Conservation (phyloP, 2,797 vertebrate genomes). For the Emydoidea blandingii region DNA sequence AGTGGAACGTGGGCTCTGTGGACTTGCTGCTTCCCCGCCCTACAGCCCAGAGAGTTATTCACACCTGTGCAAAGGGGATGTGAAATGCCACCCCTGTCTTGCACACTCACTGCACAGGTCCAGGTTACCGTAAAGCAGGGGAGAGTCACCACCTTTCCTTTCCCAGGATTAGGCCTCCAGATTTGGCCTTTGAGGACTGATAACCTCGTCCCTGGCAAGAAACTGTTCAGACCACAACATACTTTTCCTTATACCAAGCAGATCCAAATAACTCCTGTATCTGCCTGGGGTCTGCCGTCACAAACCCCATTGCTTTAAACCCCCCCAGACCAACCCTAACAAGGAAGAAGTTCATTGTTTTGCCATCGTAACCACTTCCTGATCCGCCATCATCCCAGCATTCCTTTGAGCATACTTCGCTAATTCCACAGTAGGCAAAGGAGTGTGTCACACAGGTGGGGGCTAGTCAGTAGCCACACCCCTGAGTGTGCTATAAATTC, state of each 20-base stretch:
- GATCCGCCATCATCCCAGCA: background rate
- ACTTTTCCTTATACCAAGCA: background rate
- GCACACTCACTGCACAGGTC: rapidly evolving
- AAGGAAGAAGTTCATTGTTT: background rate
- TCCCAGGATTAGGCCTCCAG: background rate
- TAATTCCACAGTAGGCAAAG: background rate
- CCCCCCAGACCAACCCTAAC: rapidly evolving
- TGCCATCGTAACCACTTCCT: background rate
- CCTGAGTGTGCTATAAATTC: background rate
- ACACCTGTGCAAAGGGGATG: rapidly evolving
- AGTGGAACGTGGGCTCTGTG: background rate
- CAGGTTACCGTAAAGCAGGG: background rate
- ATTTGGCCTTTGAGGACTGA: background rate
- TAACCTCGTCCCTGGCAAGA: background rate
- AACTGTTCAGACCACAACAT: background rate
- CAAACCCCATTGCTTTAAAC: rapidly evolving
- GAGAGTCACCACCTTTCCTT: background rate
- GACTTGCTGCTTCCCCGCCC: background rate
- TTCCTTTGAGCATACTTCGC: background rate
- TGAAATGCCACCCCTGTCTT: background rate
- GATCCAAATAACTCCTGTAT: rapidly evolving
- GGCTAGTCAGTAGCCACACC: background rate
- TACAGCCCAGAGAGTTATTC: rapidly evolving
- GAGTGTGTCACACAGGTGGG: no score
- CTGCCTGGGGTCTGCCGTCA: background rate